phyloP scores from a whole-genome alignment of 2,113 vertebrate genomes.

The Nannobrachium achirus region DNA sequence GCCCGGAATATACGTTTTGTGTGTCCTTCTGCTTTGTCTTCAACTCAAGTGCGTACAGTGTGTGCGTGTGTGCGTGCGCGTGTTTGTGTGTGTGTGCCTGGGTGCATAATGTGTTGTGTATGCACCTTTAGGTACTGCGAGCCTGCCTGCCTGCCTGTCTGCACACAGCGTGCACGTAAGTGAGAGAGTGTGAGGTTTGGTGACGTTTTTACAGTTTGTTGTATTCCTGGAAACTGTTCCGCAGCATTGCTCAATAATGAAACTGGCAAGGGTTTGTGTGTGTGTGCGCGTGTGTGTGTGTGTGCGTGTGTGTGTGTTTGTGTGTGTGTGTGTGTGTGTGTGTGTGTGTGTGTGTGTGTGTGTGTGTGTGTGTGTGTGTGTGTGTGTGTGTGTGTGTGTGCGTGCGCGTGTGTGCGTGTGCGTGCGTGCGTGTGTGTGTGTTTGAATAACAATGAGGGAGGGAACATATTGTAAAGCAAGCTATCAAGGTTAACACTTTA shows the following conservation, averaged over 20 bases:
- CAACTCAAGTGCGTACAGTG: slow-evolving; percentile 5
- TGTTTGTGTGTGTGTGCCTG: slow-evolving; percentile 63
- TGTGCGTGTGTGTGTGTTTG: slow-evolving; percentile 1
- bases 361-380: neutral
- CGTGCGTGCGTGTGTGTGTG: too few relatives aligned
- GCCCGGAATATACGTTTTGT: slow-evolving; percentile 62
- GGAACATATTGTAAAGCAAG: too few relatives aligned
- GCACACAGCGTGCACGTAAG: slow-evolving; percentile 11
- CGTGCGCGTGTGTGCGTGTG: too few relatives aligned
- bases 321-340: slow-evolving; percentile 1
- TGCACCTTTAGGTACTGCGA: neutral
- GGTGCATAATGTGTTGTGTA: slow-evolving; percentile 53
- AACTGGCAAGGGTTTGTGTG: slow-evolving; percentile 60
- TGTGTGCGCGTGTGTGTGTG: slow-evolving; percentile 39
- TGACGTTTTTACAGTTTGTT: slow-evolving; percentile 73
- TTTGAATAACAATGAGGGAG: too few relatives aligned
- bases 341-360: slow-evolving; percentile 10
- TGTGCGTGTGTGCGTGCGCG: slow-evolving; percentile 26
- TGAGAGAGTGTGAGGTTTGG: slow-evolving; percentile 54
- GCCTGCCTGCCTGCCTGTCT: neutral
- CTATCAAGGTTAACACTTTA: too few relatives aligned
- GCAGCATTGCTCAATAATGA: slow-evolving; percentile 79
- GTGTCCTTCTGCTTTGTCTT: slow-evolving; percentile 55
- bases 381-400: neutral
- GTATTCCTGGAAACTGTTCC: slow-evolving; percentile 82